A percentile compares a stretch with the other conserved stretches of the same genome.
phyloP scores from a whole-genome alignment of 2,888 invertebrate species.

The Pedicia rivosa region DNA sequence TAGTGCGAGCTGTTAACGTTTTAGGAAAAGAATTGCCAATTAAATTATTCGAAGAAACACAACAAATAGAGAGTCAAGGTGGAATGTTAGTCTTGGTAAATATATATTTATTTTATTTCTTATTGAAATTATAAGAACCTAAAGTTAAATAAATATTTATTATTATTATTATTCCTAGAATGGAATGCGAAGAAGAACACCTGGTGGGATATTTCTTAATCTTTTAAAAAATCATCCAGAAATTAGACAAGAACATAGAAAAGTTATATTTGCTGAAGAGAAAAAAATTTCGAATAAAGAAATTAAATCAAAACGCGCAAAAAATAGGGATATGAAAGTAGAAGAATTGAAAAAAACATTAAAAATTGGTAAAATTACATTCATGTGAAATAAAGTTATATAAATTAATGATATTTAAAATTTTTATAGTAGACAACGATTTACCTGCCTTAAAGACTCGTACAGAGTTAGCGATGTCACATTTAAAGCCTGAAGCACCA shows the following conservation, averaged over 20 bases:
- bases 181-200: slow-evolving; percentile 62
- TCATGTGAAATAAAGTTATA: no score
- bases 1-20: slow-evolving; percentile 52
- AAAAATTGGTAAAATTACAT: slow-evolving; percentile 25
- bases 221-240: slow-evolving; percentile 56
- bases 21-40: slow-evolving; percentile 59
- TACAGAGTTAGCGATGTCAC: slow-evolving; percentile 20
- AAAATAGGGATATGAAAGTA: slow-evolving; percentile 44
- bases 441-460: slow-evolving; percentile 21
- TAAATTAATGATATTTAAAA: no score
- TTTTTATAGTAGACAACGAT: slow-evolving; percentile 22
- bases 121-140: neutral
- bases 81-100: slow-evolving; percentile 71
- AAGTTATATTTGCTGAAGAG: slow-evolving; percentile 52
- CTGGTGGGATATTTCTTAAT: slow-evolving; percentile 74
- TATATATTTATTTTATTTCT: slow-evolving; percentile 1
- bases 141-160: neutral
- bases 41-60: slow-evolving; percentile 62
- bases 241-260: slow-evolving; percentile 46
- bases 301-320: slow-evolving; percentile 37
- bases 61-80: slow-evolving; percentile 62
- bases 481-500: slow-evolving; percentile 19
- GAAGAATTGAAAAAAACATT: slow-evolving; percentile 47
- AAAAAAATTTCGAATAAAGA: slow-evolving; percentile 38
- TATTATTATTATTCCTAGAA: slow-evolving; percentile 30